Conservation (phyloP, 2,113 vertebrate species). For the Pseudorasbora parva region DNA sequence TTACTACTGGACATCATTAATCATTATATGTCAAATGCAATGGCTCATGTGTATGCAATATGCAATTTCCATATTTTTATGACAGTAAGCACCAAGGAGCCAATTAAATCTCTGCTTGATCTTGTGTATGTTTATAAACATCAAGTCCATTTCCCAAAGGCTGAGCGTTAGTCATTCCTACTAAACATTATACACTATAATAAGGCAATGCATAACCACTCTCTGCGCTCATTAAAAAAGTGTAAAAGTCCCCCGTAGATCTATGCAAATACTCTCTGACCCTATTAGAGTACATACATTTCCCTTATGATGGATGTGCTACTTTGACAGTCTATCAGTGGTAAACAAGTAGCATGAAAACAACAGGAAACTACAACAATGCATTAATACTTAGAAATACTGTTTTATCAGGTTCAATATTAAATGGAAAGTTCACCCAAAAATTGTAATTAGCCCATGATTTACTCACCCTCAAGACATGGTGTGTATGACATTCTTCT, state of each 20-base stretch:
- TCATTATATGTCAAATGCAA: constrained; percentile 2
- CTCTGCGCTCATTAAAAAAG: constrained; percentile 33
- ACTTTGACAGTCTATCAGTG: neutral
- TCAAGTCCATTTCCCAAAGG: constrained; percentile 39
- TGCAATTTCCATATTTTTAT: constrained; percentile 41
- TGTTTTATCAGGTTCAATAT: neutral
- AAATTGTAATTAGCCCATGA: too few relatives aligned
- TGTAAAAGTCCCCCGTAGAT: neutral
- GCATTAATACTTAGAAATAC: neutral
- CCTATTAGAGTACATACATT: neutral
- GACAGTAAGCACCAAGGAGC: constrained; percentile 22
- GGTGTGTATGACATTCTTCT: too few relatives aligned
- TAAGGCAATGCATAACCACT: constrained; percentile 13
- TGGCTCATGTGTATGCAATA: constrained; percentile 6
- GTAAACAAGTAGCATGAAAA: neutral
- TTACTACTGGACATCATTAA: neutral
- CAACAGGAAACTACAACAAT: neutral
- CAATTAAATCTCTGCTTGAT: constrained; percentile 39
- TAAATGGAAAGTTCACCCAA: too few relatives aligned
- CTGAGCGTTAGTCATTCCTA: constrained; percentile 17
- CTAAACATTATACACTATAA: constrained; percentile 21
- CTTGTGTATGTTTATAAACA: constrained; percentile 36
- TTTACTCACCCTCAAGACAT: too few relatives aligned
- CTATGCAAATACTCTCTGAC: constrained; percentile 18
- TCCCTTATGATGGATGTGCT: neutral